Percentiles rank a stretch among this genome's conserved stretches.
phyloP scores from a whole-genome alignment of 1,140 invertebrate species.

The Drosophila bocqueti region DNA sequence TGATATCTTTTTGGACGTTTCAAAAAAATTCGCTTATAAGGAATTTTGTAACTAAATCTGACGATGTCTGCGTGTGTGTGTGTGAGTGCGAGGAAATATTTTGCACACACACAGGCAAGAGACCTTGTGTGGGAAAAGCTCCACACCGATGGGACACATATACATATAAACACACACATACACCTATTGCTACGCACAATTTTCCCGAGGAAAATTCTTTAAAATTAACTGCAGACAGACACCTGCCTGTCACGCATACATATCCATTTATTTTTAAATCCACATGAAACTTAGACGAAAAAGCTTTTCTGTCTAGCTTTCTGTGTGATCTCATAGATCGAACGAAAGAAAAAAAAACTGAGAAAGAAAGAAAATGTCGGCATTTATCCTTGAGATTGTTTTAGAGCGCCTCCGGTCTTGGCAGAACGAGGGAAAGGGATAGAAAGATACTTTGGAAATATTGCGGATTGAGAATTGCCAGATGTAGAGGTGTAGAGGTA shows the following conservation, averaged over 20 bases:
- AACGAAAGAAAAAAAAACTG: conserved; percentile 10
- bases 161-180: conserved; percentile 33
- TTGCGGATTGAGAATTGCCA: conserved; percentile 41
- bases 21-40: conserved; percentile 80
- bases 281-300: conserved; percentile 69
- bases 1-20: conserved; percentile 55
- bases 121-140: conserved; percentile 55
- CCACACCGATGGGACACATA: conserved; percentile 39
- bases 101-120: conserved; percentile 52
- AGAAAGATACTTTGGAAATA: conserved; percentile 57
- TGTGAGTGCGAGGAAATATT: conserved; percentile 42
- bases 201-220: conserved; percentile 54
- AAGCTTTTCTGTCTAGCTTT: conserved; percentile 76
- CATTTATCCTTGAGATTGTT: conserved; percentile 78
- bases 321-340: conserved; percentile 63
- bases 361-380: conserved; percentile 27
- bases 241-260: conserved; percentile 65
- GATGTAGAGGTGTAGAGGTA: conserved; percentile 24
- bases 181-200: conserved; percentile 68
- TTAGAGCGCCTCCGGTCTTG: conserved; percentile 21
- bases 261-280: conserved; percentile 74
- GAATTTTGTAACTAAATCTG: conserved; percentile 85
- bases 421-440: conserved; percentile 1
- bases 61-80: conserved; percentile 21
- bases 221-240: conserved; percentile 83